Conservation (phyloP, 2,113 vertebrate species). For the Diphyllodes magnificus region DNA sequence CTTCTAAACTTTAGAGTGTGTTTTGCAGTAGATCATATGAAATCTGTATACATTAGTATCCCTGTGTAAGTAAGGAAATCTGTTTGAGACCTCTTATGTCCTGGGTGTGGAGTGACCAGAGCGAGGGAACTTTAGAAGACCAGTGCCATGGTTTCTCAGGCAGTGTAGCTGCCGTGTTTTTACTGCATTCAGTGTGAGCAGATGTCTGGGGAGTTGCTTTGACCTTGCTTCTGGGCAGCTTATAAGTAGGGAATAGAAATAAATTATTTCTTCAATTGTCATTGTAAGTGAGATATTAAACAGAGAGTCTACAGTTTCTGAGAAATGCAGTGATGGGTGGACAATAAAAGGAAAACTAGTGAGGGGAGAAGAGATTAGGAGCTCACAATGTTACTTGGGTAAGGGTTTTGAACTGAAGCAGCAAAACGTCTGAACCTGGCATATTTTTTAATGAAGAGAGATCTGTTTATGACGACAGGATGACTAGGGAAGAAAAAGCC, state of each 20-base stretch:
- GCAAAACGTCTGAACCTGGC: not conserved
- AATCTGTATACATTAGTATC: accelerated
- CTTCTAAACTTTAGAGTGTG: not conserved
- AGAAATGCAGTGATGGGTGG: not conserved
- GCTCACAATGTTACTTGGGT: not conserved
- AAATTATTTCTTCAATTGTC: slow-evolving; percentile 18
- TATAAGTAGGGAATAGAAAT: slow-evolving; percentile 5
- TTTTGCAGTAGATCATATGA: not conserved
- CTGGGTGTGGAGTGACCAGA: not conserved
- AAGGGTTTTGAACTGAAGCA: not conserved
- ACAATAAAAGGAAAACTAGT: not conserved
- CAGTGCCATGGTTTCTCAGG: not conserved
- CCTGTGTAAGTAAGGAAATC: not conserved
- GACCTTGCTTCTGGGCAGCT: slow-evolving; percentile 39
- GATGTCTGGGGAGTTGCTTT: not conserved
- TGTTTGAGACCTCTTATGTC: not conserved
- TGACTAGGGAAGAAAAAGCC: not conserved
- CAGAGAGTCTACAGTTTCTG: not conserved
- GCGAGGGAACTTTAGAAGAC: not conserved
- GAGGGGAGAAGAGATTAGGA: not conserved
- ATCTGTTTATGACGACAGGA: not conserved
- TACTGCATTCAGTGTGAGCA: not conserved
- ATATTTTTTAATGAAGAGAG: not conserved
- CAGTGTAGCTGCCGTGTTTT: not conserved
- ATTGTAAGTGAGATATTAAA: not conserved